Evolutionary conservation across 2,888 invertebrate species (phyloP), one percentile per base, ranked within the genome.

Genomic region (Drosophila algonquin): DNA sequence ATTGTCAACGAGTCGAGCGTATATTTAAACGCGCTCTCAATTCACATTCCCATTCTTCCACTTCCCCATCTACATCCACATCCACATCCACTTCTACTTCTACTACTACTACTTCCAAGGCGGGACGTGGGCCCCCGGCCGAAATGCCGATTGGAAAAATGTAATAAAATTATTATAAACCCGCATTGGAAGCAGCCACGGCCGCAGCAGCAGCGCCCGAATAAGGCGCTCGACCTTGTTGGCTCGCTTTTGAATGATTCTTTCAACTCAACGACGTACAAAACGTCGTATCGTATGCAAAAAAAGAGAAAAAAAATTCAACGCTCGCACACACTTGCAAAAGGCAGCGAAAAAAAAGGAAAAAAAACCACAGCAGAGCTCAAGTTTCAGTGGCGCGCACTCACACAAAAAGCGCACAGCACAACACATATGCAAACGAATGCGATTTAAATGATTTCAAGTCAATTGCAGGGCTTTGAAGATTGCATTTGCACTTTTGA

Each of bases 211-310:
- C 63, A 30, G 76, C 63, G 72, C 63, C 74, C 84, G 70, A 80
- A 87, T 86, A 86, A 81, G 88, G 85, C 78, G 81, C 62, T 70
- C 76, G 86, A 86, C 88, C 88, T 87, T 88, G 88, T 86, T 83
- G 75, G 76, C 76, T 24, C 64, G 69, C 27, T 59, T 83, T 76
- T 86, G 61, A 87, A 85, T 80, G 81, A 81, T 85, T 85, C 86
- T 85, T 84, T 83, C 75, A 81, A 81, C 76, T 79, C 62, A 79
- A 70, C 79, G 77, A 76, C 75, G 73, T 71, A 75, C 21, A 35
- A 61, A 63, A 56, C 64, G 73, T 75, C 75, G 73, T 78, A 82
- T 74, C 74, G 73, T 78, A 87, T 85, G 85, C 87, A 85, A 87
- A 84, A 87, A 73, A 61, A 55, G 27, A 72, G 32, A 64, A 46